Base-by-base conservation (phyloP, 2,113 vertebrate genomes). In the Peromyscus polionotus region DNA sequence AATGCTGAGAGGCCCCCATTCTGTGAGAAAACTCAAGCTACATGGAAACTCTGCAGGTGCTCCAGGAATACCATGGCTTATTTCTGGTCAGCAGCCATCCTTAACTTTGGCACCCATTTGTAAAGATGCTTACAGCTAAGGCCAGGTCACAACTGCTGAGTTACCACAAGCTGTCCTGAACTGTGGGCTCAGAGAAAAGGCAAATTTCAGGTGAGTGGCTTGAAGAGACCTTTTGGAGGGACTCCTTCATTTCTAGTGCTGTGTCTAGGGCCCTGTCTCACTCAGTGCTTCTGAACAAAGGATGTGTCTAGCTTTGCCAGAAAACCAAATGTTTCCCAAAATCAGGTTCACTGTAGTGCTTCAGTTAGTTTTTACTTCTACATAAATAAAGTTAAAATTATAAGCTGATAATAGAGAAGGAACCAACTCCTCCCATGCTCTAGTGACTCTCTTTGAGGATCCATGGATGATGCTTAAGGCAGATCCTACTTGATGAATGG, bases 21-120 rank as follows among this genome's bases (percentile, higher is more conserved):
- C 3, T 61, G 19, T 28, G 0, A 31, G 59, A 20, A 63, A 88
- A 61, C 28, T 36, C 59, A 67, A 12, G 54, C 7, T 11, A 7
- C 36, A 3, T 16, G 16, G 51, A 26, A 9, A 24, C 24, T 0
- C 0, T 65, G 42, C 22, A 57, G 17, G 61, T 93, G 19, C 5
- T 89, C 22, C 8, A 65, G 14, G 75, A 31, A 61, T 36, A 28
- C n/a, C 33, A 4, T 7, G 3, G 26, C 28, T 51, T 61, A 61
- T 57, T 39, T 12, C 65, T 42, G 81, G 9, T 26, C 1, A n/a
- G 31, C 6, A 51, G 48, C 24, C 20, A 80, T 3, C 39, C 33
- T 70, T 33, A 54, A 13, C 7, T 28, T 61, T 26, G 10, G 28
- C 0, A 16, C 0, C 5, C 48, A 9, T 16, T 14, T 7, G 31